Conservation (phyloP, 2,113 vertebrate genomes). For the Arothron firmamentum region DNA sequence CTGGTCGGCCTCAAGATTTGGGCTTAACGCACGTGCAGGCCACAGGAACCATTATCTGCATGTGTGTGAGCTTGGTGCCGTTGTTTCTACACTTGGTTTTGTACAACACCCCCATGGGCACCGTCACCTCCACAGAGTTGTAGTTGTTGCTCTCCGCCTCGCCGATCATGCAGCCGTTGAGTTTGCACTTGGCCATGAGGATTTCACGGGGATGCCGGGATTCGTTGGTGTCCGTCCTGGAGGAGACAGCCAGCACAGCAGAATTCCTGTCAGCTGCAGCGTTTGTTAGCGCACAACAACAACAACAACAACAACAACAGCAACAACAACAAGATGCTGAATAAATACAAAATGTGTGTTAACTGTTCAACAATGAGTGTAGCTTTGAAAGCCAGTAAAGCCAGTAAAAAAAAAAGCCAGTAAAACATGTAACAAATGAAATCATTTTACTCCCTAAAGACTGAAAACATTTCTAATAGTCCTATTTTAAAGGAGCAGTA, state of each 20-base stretch:
- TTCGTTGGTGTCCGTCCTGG: conserved; percentile 67
- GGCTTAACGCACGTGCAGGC: conserved; percentile 80
- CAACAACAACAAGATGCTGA: no score
- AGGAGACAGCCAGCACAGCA: background rate
- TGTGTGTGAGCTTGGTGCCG: no score
- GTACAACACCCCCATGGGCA: conserved; percentile 64
- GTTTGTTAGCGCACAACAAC: background rate
- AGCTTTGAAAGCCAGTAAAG: no score
- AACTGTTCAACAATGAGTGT: no score
- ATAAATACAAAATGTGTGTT: no score
- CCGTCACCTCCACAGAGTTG: conserved; percentile 73
- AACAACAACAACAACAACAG: no score
- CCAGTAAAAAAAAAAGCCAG: no score
- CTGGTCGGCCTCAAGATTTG: accelerated
- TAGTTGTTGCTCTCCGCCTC: conserved; percentile 44
- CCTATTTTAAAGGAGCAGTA: no score
- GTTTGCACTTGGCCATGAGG: conserved; percentile 73
- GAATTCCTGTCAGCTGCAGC: background rate
- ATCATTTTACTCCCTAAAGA: no score
- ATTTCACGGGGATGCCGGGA: conserved; percentile 68
- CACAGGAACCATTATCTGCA: conserved; percentile 71
- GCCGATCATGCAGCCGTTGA: conserved; percentile 76
- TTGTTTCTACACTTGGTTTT: no score
- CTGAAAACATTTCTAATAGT: no score
- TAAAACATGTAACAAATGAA: no score